Evolutionary conservation across 2,888 invertebrate species (phyloP), one percentile per base, ranked within the genome.

Genomic region (Cerceris ruficornis): DNA sequence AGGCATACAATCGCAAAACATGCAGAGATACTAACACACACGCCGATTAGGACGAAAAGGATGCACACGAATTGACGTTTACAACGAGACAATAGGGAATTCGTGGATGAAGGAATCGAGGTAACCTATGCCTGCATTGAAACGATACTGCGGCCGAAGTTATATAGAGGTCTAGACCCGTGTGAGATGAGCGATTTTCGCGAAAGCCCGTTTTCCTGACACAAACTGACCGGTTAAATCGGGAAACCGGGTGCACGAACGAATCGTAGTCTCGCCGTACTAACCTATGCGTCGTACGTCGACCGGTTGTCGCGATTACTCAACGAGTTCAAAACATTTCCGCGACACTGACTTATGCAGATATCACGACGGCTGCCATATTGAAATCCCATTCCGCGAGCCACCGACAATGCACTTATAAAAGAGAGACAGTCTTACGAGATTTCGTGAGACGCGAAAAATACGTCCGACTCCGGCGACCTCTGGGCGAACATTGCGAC

Each of bases 261-360:
- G 62, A 64, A 49, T 15, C 67, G 71, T 80, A 60, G 50, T 59
- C 66, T 69, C 59, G 52, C 65, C 80, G 70, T 88, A 90, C 90
- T 89, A 88, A 91, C 91, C 91, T 91, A 90, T 86, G 84, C 86
- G 84, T 81, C 85, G 86, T 84, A 88, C 82, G 88, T 87, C 87
- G 86, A 89, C 85, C 88, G 88, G 84, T 88, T 84, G 88, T 87
- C 88, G 85, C 90, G 86, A 86, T 88, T 87, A 86, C 74, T 76
- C 79, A 74, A 81, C 81, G 82, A 84, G 82, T 88, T 89, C 87
- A 89, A 89, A 89, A 88, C 87, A 89, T 88, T 82, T 86, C 82
- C 85, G 87, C 87, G 84, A 88, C 86, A 89, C 88, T 86, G 83
- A 84, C 87, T 88, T 83, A 81, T 88, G 84, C 88, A 83, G 85